Evolutionary conservation across 2,113 vertebrate species (phyloP).

Genomic region (Erythrocercus mccallii): DNA sequence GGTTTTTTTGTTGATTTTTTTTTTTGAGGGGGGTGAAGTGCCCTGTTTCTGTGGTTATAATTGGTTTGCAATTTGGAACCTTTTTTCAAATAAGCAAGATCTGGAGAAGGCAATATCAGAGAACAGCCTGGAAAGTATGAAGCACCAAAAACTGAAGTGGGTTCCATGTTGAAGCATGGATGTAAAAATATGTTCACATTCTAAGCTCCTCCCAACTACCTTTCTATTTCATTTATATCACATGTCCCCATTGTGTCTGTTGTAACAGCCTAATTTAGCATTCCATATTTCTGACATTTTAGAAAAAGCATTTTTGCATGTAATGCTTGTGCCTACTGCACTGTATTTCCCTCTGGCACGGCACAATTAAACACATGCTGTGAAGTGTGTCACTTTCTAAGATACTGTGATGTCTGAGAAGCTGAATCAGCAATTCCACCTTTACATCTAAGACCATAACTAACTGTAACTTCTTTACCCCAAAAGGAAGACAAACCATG

Average conservation of each 20-base stretch:
- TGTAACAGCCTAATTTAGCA: neutral
- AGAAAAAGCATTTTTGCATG: neutral
- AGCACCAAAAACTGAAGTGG: slow-evolving; percentile 42
- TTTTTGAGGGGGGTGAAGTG: neutral
- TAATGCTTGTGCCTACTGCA: neutral
- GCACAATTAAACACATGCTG: neutral
- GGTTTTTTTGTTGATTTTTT: neutral
- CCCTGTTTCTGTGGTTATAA: neutral
- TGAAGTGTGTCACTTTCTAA: neutral
- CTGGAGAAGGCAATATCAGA: slow-evolving; percentile 27
- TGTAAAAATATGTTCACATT: neutral
- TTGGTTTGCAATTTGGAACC: neutral
- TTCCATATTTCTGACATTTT: neutral
- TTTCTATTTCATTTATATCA: neutral
- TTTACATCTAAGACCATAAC: neutral
- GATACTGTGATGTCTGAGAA: neutral
- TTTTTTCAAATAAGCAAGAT: slow-evolving; percentile 18
- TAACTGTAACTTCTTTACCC: neutral
- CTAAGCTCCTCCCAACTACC: neutral
- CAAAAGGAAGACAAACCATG: slow-evolving; percentile 9
- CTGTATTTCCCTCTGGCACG: neutral
- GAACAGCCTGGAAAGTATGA: slow-evolving; percentile 29
- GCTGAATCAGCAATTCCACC: neutral
- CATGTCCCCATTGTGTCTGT: neutral
- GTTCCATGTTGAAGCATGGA: slow-evolving; percentile 18